Conservation (phyloP, 2,797 vertebrate genomes). For the Pagetopsis macropterus region DNA sequence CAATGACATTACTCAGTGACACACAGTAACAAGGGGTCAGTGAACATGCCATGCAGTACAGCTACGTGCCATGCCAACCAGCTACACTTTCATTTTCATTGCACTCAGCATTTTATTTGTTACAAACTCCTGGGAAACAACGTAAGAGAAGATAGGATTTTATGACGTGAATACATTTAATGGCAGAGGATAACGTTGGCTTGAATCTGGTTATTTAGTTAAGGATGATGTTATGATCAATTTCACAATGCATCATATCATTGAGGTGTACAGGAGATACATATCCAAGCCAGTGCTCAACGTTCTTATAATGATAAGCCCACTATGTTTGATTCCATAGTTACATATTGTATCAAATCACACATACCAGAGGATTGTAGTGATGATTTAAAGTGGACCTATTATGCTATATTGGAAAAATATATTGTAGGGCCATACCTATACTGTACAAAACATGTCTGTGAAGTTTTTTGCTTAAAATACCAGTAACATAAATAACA, state of each 20-base stretch:
- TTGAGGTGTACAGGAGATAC: not conserved
- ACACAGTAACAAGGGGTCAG: not conserved
- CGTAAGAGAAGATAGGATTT: not conserved
- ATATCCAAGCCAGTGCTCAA: not conserved
- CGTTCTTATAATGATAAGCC: not conserved
- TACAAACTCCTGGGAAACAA: not conserved
- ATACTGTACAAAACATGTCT: no score
- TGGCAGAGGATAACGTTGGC: not conserved
- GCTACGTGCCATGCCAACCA: not conserved
- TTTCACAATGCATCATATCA: not conserved
- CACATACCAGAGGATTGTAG: conserved; percentile 11
- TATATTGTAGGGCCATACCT: no score
- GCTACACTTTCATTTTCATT: not conserved
- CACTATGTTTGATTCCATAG: conserved; percentile 18
- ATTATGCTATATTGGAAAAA: no score
- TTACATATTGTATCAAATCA: conserved; percentile 8
- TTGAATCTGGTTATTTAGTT: not conserved
- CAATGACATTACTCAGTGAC: not conserved
- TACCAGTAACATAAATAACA: no score
- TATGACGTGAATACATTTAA: not conserved
- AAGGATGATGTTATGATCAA: not conserved
- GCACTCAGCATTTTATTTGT: not conserved
- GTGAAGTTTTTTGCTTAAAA: no score
- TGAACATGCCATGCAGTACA: not conserved
- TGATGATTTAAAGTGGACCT: not conserved